phyloP scores from a whole-genome alignment of 2,888 invertebrate species.

The Petrophora chlorosata region DNA sequence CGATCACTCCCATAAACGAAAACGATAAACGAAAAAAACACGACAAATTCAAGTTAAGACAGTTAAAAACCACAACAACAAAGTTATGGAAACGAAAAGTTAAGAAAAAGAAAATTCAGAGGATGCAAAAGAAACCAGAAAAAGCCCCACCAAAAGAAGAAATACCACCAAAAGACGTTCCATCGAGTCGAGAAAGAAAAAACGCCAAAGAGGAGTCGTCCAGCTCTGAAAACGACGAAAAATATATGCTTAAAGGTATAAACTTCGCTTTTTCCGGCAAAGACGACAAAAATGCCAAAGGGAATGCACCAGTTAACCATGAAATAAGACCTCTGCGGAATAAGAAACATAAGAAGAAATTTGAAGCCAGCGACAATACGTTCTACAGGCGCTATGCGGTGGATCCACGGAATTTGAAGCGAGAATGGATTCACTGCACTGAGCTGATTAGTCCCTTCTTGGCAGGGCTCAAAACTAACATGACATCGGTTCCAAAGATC shows the following conservation, averaged over 20 bases:
- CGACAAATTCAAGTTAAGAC: conserved; percentile 29
- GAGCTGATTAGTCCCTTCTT: conserved; percentile 52
- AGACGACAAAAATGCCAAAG: too few relatives aligned
- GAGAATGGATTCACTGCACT: conserved; percentile 48
- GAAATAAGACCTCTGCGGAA: neutral
- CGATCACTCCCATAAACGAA: conserved; percentile 40
- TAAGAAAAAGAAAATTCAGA: too few relatives aligned
- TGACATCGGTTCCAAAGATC: conserved; percentile 19
- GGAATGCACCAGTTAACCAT: too few relatives aligned
- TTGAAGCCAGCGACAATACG: conserved; percentile 16
- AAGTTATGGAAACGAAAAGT: too few relatives aligned
- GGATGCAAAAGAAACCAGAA: too few relatives aligned
- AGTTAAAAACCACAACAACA: conserved; percentile 25
- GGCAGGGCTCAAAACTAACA: conserved; percentile 41
- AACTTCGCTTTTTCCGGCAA: too few relatives aligned
- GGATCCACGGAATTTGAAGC: conserved; percentile 14
- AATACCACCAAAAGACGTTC: too few relatives aligned
- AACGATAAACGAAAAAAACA: conserved; percentile 37
- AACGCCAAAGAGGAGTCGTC: too few relatives aligned
- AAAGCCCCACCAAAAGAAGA: too few relatives aligned
- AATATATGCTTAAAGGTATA: too few relatives aligned
- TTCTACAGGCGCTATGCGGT: conserved; percentile 39
- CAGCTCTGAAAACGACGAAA: too few relatives aligned
- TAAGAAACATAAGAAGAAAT: neutral
- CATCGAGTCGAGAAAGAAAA: too few relatives aligned